Conservation (phyloP, 2,888 invertebrate genomes). For the Idaea dimidiata region DNA sequence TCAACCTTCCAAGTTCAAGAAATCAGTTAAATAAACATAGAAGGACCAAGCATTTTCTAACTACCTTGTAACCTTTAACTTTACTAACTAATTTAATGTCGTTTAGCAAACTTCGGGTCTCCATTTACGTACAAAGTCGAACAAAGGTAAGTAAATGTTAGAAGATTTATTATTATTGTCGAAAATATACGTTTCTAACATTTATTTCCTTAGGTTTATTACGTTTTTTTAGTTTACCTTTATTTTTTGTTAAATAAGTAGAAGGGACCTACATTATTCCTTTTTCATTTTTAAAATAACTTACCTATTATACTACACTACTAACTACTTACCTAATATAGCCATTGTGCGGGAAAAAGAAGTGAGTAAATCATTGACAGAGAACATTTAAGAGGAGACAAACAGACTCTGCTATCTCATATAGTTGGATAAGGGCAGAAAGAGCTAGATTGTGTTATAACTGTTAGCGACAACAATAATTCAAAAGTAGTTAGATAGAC, state of each 20-base stretch:
- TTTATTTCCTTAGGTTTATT: slow-evolving; percentile 1
- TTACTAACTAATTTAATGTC: slow-evolving; percentile 41
- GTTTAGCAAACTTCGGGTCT: slow-evolving; percentile 44
- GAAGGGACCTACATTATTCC: neutral
- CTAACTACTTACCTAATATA: too few relatives aligned
- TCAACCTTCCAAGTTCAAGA: slow-evolving; percentile 23
- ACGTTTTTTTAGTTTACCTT: neutral
- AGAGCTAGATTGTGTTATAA: too few relatives aligned
- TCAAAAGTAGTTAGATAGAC: too few relatives aligned
- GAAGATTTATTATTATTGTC: slow-evolving; percentile 25
- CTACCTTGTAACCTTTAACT: slow-evolving; percentile 41
- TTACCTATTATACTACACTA: too few relatives aligned
- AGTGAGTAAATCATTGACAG: too few relatives aligned
- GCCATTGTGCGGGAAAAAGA: too few relatives aligned
- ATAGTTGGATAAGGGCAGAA: too few relatives aligned
- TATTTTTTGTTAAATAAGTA: neutral
- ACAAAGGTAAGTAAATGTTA: slow-evolving; percentile 25
- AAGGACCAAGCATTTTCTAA: slow-evolving; percentile 36
- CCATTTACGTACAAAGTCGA: slow-evolving; percentile 29
- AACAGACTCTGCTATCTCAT: too few relatives aligned
- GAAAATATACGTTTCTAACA: neutral
- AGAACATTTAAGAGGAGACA: too few relatives aligned
- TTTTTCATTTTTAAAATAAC: neutral
- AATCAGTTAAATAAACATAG: slow-evolving; percentile 17
- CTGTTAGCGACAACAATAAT: too few relatives aligned